phyloP scores from a whole-genome alignment of 2,113 vertebrate genomes.

The Aphelocoma coerulescens region DNA sequence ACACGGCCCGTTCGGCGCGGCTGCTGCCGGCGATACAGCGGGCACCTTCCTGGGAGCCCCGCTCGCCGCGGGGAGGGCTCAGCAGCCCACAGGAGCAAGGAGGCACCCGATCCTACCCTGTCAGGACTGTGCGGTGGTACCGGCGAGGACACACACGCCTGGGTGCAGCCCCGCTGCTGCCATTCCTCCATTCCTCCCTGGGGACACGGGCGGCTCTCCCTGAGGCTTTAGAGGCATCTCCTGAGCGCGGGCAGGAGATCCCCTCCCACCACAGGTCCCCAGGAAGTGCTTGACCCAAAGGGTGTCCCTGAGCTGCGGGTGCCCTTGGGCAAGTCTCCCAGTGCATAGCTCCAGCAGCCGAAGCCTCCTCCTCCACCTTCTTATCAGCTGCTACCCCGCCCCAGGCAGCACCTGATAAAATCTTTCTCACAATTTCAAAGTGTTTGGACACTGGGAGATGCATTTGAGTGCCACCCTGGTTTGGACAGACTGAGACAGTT shows the following conservation, averaged over 20 bases:
- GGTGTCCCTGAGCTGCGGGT: not conserved
- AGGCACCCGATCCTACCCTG: rapidly evolving
- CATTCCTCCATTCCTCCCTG: too few relatives aligned
- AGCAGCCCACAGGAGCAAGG: rapidly evolving
- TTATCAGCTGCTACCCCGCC: not conserved
- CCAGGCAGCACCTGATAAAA: not conserved
- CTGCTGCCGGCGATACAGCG: not conserved
- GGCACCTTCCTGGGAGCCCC: not conserved
- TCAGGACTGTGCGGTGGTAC: rapidly evolving
- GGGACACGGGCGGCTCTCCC: rapidly evolving
- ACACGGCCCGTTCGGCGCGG: not conserved
- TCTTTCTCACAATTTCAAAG: not conserved
- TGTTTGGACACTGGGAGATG: not conserved
- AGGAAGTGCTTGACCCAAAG: not conserved
- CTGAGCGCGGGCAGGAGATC: rapidly evolving
- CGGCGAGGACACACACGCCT: rapidly evolving
- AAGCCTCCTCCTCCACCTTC: not conserved
- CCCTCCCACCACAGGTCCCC: not conserved
- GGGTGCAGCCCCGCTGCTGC: not conserved
- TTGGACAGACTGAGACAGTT: not conserved
- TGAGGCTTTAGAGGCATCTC: not conserved
- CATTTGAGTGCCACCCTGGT: not conserved
- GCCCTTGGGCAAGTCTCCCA: not conserved
- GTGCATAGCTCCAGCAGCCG: rapidly evolving
- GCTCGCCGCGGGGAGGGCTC: not conserved